Base-by-base conservation (phyloP, 2,797 vertebrate genomes). In the Danio kyathit region DNA sequence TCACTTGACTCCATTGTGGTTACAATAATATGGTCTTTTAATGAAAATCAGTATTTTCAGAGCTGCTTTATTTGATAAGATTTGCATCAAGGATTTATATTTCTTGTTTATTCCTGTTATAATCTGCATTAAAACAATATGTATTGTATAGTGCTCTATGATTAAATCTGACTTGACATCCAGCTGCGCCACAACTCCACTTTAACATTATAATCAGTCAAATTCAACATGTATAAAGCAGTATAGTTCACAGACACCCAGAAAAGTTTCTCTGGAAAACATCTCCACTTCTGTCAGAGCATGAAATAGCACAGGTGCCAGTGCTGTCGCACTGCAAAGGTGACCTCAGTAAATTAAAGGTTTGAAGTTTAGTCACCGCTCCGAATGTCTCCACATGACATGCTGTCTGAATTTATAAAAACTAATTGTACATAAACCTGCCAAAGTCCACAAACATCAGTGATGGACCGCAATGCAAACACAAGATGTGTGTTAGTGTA, bases 341-440 rank as follows among this genome's bases (percentile, higher is more conserved):
- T 79, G 76, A 79, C 76, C 46, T 72, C 67, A 79, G 29, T 8
- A 38, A 61, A 79, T 54, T 54, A 51, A 44, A 72, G 67, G 67
- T 29, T 79, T 52, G 7, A 71, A 49, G n/a, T 52, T 44, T 43
- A 38, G 54, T 16, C 38, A n/a, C 66, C 44, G 46, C 40, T 43
- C 13, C 56, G 59, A 71, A 79, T 49, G 64, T 78, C 54, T 78
- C 48, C 46, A 61, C 57, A 79, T 74, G 79, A 66, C 79, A 74
- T 65, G 43, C 79, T 80, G 79, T 73, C 79, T 73, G 69, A 74
- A 56, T 65, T 54, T 41, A 80, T 56, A 6, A 17, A 59, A 66
- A 56, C 5, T 16, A 65, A 74, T 41, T 73, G 14, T 73, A 40
- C 41, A 80, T 13, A 49, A 73, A 74, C 70, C 69, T 65, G 70